Evolutionary conservation across 2,113 vertebrate genomes (phyloP).

Genomic region (Nansenia antarctica): DNA sequence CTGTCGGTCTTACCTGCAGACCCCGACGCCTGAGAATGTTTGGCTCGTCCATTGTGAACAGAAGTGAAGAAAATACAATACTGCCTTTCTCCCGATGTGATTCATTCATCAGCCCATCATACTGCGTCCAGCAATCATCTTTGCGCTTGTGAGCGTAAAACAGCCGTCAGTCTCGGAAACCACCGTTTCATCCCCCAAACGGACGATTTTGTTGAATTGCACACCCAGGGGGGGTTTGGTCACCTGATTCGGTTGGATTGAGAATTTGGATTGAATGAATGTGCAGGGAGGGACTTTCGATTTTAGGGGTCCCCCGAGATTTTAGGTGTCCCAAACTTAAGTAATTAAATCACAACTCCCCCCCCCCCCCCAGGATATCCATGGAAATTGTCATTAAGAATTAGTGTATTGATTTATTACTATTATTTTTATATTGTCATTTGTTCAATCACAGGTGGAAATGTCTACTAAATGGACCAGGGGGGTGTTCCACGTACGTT

Average conservation of each 20-base stretch:
- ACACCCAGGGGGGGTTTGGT: conserved; percentile 2
- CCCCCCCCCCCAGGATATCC: no score
- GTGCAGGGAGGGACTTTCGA: neutral
- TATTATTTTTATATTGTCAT: no score
- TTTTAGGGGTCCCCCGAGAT: no score
- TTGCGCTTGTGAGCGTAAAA: neutral
- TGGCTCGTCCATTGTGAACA: conserved; percentile 67
- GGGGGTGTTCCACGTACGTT: no score
- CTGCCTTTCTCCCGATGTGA: conserved; percentile 1
- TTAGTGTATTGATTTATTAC: no score
- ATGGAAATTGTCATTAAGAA: no score
- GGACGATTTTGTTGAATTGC: neutral
- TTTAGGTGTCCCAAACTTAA: no score
- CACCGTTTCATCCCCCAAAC: neutral
- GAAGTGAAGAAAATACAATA: conserved; percentile 7
- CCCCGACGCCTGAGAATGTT: conserved; percentile 76
- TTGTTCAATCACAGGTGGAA: no score
- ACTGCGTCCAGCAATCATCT: neutral
- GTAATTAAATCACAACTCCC: no score
- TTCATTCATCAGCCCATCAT: conserved; percentile 40
- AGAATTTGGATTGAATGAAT: neutral
- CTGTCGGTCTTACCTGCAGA: conserved; percentile 62
- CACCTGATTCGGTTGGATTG: conserved; percentile 7
- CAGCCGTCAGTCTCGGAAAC: neutral
- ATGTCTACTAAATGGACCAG: no score